phyloP scores from a whole-genome alignment of 2,113 vertebrate genomes.

The Campylomormyrus numenius region DNA sequence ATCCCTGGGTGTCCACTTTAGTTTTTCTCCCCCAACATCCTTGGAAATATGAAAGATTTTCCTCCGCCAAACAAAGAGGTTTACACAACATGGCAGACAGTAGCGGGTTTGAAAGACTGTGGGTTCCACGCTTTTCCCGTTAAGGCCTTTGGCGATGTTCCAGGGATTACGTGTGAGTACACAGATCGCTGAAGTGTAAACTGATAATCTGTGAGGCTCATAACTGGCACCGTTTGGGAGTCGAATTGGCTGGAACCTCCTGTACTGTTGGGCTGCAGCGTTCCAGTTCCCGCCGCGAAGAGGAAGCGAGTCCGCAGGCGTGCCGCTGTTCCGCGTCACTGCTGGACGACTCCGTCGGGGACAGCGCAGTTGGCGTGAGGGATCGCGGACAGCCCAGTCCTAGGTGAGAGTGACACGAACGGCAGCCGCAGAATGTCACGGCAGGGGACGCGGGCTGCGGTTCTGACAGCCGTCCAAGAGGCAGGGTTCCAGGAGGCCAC shows the following conservation, averaged over 20 bases:
- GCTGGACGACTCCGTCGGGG: background rate
- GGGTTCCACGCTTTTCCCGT: background rate
- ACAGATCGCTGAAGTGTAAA: background rate
- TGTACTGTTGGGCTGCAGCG: background rate
- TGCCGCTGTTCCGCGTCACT: background rate
- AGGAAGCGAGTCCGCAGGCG: background rate
- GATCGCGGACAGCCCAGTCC: background rate
- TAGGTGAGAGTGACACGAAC: background rate
- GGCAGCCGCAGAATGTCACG: background rate
- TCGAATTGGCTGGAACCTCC: background rate
- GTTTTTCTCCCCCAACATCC: background rate
- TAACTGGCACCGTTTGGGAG: background rate
- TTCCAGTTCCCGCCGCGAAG: background rate
- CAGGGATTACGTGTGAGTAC: background rate
- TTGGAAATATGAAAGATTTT: background rate
- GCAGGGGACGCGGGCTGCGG: background rate
- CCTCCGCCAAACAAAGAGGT: background rate
- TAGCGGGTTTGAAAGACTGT: background rate
- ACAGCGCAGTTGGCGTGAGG: background rate
- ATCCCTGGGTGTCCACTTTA: background rate
- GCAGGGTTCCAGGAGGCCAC: background rate
- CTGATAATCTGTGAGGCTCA: background rate
- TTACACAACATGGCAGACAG: background rate
- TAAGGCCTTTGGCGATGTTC: background rate
- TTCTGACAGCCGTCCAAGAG: background rate